phyloP scores from a whole-genome alignment of 2,888 invertebrate species.

The Brenthis hecate region DNA sequence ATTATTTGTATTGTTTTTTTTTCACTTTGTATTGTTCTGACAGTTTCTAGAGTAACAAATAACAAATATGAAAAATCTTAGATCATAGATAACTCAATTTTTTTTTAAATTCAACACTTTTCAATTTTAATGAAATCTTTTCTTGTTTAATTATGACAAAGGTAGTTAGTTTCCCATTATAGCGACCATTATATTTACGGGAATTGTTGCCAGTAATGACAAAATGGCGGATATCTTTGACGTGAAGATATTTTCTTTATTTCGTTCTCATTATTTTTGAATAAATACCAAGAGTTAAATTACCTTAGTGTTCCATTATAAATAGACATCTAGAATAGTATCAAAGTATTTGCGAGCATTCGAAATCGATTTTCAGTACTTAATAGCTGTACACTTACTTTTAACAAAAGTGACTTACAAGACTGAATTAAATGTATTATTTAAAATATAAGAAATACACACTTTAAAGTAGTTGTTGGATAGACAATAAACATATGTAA shows the following conservation, averaged over 20 bases:
- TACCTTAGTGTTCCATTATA: too few species aligned
- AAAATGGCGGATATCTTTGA: conserved; percentile 4
- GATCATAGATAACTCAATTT: conserved; percentile 12
- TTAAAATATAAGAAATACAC: neutral
- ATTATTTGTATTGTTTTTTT: conserved; percentile 7
- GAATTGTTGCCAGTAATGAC: conserved; percentile 32
- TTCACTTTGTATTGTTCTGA: conserved; percentile 12
- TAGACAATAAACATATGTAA: conserved; percentile 11
- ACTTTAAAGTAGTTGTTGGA: neutral
- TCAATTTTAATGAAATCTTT: conserved; percentile 21
- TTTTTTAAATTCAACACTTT: conserved; percentile 8
- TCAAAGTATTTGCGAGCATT: too few species aligned
- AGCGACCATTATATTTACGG: conserved; percentile 34
- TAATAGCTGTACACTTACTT: too few species aligned
- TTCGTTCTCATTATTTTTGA: too few species aligned
- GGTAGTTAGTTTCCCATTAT: conserved; percentile 29
- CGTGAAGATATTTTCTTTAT: neutral
- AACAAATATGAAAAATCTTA: conserved; percentile 17
- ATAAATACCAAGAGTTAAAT: too few species aligned
- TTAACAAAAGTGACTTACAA: neutral
- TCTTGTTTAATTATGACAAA: conserved; percentile 33
- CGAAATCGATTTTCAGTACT: too few species aligned
- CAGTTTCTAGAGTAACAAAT: conserved; percentile 9
- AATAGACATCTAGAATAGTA: too few species aligned
- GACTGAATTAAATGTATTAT: too few species aligned